Evolutionary conservation across 1,140 invertebrate genomes (phyloP).

Genomic region (Eupristina koningsbergeri): DNA sequence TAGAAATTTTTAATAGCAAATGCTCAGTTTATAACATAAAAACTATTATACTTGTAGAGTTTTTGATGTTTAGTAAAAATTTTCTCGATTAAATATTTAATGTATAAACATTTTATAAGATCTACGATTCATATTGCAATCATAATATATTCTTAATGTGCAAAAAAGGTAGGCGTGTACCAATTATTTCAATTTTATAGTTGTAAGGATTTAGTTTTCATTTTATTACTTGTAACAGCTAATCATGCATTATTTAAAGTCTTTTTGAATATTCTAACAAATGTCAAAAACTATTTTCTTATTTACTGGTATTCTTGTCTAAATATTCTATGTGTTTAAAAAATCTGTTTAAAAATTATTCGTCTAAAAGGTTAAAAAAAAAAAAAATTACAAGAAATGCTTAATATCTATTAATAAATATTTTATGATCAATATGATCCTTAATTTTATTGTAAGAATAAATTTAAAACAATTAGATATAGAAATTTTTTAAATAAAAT

Average conservation of each 20-base stretch:
- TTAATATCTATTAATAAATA: not conserved
- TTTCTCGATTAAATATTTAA: not conserved
- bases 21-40: not conserved
- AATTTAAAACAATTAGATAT: not conserved
- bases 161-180: not conserved
- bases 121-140: not conserved
- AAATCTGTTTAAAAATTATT: too few species aligned
- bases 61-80: not conserved
- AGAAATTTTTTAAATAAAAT: not conserved
- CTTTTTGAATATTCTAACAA: not conserved
- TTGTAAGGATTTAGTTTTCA: constrained; percentile 2
- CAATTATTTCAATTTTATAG: constrained; percentile 12
- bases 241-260: not conserved
- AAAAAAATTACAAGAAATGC: not conserved
- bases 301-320: not conserved
- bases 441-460: not conserved
- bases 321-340: not conserved
- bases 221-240: constrained; percentile 11
- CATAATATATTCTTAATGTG: constrained; percentile 18
- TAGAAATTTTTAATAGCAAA: not conserved
- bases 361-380: too few species aligned
- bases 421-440: not conserved
- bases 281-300: not conserved
- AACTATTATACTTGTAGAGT: not conserved
- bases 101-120: not conserved